Evolutionary conservation across 2,888 invertebrate species (phyloP), one percentile per base, ranked within the genome.

Genomic region (Anorthoa munda): DNA sequence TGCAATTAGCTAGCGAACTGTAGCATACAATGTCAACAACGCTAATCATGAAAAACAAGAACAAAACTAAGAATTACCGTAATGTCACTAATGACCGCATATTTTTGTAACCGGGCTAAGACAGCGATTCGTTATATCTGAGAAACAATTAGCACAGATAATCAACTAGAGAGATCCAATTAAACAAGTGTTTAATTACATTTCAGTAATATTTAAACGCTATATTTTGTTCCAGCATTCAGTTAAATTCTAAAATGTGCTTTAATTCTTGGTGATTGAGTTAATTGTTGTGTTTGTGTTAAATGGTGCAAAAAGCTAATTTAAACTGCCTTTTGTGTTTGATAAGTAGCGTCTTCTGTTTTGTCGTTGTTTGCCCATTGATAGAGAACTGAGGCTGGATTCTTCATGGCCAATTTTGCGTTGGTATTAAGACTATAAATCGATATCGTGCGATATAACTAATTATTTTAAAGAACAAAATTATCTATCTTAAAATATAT

Each of bases 181-280:
- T 93, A 92, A 92, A 88, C 85, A 84, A 89, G 88, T 89, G 90
- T 88, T 90, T 93, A 94, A 94, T 95, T 94, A 88, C 90, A 88
- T 92, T 91, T 92, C 86, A 89, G 89, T 89, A 87, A 86, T 87
- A 90, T 93, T 94, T 93, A 92, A 88, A 88, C 88, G 89, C 70
- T 78, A 74, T 77, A 87, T 87, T 75, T 72, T 81, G 81, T 80
- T 77, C 79, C 67, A 72, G 65, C 55, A 15, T 26, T 65, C 23
- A 21, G 12, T 1, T 1, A 50, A 58, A 45, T 56, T 31, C 18
- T 31, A 84, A 73, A 79, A 39, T 76, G 46, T 17, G 59, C 72
- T 71, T 68, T 82, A 73, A 31, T 2, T 12, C 51, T 17, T 39
- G 9, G 26, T 4, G 0, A 51, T 75, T 69, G 31, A 64, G 83